Evolutionary conservation across 2,797 vertebrate genomes (phyloP).

Genomic region (Pseudopleuronectes americanus): DNA sequence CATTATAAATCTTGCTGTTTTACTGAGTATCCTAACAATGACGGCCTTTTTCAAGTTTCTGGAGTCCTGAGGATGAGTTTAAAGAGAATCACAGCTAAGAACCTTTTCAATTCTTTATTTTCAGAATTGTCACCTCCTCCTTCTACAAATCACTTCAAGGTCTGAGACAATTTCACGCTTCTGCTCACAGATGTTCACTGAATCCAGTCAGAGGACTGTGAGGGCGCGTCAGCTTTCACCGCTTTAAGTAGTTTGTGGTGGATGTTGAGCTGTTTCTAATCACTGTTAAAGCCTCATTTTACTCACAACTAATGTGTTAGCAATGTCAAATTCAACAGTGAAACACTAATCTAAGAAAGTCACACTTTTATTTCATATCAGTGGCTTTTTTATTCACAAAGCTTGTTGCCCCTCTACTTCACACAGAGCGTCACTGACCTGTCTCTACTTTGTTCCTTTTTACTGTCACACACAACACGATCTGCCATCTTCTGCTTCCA

Average conservation of each 20-base stretch:
- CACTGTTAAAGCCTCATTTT: too few relatives aligned
- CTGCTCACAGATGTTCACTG: neutral
- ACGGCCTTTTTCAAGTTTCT: too few relatives aligned
- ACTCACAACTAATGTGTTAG: too few relatives aligned
- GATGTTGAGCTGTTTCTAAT: neutral
- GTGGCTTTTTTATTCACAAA: slow-evolving; percentile 23
- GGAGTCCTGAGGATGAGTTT: too few relatives aligned
- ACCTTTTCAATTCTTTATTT: too few relatives aligned
- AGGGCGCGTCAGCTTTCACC: neutral
- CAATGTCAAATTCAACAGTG: too few relatives aligned
- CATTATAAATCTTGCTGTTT: too few relatives aligned
- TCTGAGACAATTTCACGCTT: neutral
- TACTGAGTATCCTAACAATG: too few relatives aligned
- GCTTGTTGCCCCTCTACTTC: slow-evolving; percentile 16
- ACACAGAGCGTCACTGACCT: slow-evolving; percentile 28
- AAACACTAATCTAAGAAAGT: neutral
- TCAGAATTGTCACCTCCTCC: neutral
- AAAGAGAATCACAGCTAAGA: too few relatives aligned
- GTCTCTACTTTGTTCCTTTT: slow-evolving; percentile 45
- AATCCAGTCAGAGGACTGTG: neutral
- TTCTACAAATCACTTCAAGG: neutral
- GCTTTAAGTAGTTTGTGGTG: neutral
- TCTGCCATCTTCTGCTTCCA: slow-evolving; percentile 51
- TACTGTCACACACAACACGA: slow-evolving; percentile 55
- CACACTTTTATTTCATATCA: neutral